These are phyloP conservation scores for Caenorhabditis sp. DNA, from an alignment of 2,888 invertebrate species.

Conservation along the genomic window DNA sequence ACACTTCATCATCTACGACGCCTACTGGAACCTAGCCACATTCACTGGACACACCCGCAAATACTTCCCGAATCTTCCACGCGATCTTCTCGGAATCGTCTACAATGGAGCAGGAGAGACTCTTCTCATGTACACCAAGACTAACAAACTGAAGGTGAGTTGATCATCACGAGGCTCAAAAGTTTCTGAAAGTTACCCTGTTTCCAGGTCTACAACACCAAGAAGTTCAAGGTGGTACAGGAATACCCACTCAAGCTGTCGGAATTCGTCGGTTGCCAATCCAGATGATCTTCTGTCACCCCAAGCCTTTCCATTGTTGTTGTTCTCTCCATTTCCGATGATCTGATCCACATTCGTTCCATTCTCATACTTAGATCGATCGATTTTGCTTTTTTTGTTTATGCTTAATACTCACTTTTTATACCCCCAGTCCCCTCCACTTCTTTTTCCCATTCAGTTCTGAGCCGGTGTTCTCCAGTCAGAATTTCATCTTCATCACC, in stretches of 20 bases:
- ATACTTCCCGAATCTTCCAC: constrained; percentile 77
- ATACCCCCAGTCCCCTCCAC: background rate
- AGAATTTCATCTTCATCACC: constrained; percentile 28
- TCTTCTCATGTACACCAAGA: constrained; percentile 78
- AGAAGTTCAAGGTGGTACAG: constrained; percentile 77
- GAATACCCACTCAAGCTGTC: constrained; percentile 77
- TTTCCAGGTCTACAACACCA: constrained; percentile 79
- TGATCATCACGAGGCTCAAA: too few species aligned
- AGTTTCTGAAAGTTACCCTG: too few species aligned
- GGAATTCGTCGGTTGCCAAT: constrained; percentile 77
- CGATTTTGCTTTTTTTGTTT: constrained; percentile 37
- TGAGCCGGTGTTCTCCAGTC: constrained; percentile 57
- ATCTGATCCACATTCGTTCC: constrained; percentile 45
- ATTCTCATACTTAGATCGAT: constrained; percentile 60
- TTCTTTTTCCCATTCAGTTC: constrained; percentile 29
- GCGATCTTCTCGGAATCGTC: constrained; percentile 78
- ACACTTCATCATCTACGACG: constrained; percentile 80
- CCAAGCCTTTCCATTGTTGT: background rate
- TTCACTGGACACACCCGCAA: constrained; percentile 73
- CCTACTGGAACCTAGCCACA: constrained; percentile 80
- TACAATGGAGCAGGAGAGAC: constrained; percentile 74
- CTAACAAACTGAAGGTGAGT: constrained; percentile 76
- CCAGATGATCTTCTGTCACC: constrained; percentile 28
- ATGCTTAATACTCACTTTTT: constrained; percentile 32
- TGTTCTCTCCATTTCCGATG: constrained; percentile 37